Conservation (phyloP, 1,140 invertebrate genomes). For the Lepidotrigona ventralis region DNA sequence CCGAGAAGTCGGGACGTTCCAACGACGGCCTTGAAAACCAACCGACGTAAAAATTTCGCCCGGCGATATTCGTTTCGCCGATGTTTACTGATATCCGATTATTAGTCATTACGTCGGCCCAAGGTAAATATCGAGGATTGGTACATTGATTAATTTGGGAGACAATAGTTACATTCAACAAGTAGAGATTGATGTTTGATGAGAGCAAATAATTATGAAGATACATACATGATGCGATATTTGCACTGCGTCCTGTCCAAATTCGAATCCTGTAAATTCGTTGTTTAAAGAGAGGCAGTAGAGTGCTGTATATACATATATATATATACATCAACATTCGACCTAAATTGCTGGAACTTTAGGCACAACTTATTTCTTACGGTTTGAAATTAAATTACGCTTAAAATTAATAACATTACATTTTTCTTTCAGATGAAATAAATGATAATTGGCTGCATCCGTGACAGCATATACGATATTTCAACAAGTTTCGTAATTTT, state of each 20-base stretch:
- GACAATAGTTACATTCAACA: slow-evolving; percentile 44
- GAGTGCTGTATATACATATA: too few species aligned
- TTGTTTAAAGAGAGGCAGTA: neutral
- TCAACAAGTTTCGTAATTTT: slow-evolving; percentile 25
- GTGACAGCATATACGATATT: neutral
- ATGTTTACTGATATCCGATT: slow-evolving; percentile 29
- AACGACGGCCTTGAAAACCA: neutral
- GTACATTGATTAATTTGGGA: slow-evolving; percentile 36
- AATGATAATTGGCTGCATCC: neutral
- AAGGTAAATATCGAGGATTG: slow-evolving; percentile 32
- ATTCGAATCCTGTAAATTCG: neutral
- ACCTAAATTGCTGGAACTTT: neutral
- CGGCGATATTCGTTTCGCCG: neutral
- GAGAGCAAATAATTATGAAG: slow-evolving; percentile 39
- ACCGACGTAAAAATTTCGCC: neutral
- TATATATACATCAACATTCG: neutral
- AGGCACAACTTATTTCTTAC: neutral
- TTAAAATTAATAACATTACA: neutral
- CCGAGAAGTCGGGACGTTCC: neutral
- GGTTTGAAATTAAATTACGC: neutral
- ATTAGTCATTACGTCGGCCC: slow-evolving; percentile 26
- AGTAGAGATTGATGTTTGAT: slow-evolving; percentile 42
- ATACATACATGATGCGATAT: slow-evolving; percentile 18
- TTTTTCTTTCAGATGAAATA: neutral
- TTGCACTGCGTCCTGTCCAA: slow-evolving; percentile 16